A percentile compares a stretch with the other conserved stretches of the same genome.
Conservation (phyloP, 2,797 vertebrate genomes). For the Mormyrus hasselquistii region DNA sequence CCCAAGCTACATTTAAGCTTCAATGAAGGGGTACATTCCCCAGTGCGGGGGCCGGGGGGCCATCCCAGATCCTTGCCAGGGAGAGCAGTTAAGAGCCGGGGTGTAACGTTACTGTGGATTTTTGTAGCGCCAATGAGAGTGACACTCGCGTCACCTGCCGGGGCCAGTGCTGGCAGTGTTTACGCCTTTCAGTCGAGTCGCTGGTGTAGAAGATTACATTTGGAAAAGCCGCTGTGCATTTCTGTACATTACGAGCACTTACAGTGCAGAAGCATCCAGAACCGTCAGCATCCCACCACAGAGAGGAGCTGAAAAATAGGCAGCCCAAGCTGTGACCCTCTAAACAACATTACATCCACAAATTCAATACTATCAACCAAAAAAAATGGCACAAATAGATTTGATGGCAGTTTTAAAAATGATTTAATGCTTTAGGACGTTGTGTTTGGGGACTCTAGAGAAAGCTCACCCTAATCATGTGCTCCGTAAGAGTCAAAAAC, state of each 20-base stretch:
- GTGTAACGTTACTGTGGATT: neutral
- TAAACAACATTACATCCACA: no score
- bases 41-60: neutral
- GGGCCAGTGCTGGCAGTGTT: neutral
- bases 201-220: neutral
- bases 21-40: neutral
- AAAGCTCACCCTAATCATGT: neutral
- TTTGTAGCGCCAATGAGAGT: neutral
- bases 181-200: neutral
- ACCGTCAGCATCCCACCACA: neutral
- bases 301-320: neutral
- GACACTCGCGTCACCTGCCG: neutral
- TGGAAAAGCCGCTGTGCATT: neutral
- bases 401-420: neutral
- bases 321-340: neutral
- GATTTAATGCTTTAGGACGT: neutral
- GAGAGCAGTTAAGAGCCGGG: neutral
- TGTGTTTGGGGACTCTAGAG: neutral
- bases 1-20: neutral
- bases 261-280: neutral
- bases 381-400: neutral
- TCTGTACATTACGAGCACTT: no score
- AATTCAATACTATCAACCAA: neutral
- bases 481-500: neutral
- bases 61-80: neutral